phyloP scores from a whole-genome alignment of 37 sponge, comb jelly and placozoan genomes.

The Tethya wilhelma region DNA sequence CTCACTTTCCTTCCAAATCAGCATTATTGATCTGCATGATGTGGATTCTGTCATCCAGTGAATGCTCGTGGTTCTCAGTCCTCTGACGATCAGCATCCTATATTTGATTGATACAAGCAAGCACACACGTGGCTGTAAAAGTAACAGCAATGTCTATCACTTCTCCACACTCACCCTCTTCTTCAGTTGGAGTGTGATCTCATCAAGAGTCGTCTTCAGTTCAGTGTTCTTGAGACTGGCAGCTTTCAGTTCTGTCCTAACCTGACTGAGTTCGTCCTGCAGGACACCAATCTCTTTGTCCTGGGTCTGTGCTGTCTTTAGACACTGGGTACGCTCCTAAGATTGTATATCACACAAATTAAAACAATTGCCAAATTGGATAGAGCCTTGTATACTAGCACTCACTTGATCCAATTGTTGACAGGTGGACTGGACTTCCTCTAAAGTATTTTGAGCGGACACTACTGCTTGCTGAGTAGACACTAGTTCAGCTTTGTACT shows the following conservation, averaged over 20 bases:
- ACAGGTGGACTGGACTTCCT: slow-evolving; percentile 44
- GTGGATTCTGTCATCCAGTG: slow-evolving; percentile 48
- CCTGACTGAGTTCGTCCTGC: slow-evolving; percentile 32
- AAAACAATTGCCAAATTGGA: neutral
- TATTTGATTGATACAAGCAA: neutral
- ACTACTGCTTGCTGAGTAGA: slow-evolving; percentile 16
- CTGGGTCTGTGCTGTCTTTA: slow-evolving; percentile 37
- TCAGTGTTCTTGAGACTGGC: slow-evolving; percentile 55
- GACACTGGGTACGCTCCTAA: slow-evolving; percentile 31
- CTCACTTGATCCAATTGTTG: slow-evolving; percentile 45
- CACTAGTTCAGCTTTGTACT: slow-evolving; percentile 32
- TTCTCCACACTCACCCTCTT: slow-evolving; percentile 39
- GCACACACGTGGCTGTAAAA: neutral
- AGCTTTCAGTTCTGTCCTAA: slow-evolving; percentile 42
- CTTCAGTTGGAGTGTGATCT: slow-evolving; percentile 41
- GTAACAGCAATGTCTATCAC: neutral
- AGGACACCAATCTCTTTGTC: slow-evolving; percentile 46
- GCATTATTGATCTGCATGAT: slow-evolving; percentile 25
- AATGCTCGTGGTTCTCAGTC: slow-evolving; percentile 18
- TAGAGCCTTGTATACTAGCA: slow-evolving; percentile 7
- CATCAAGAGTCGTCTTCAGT: slow-evolving; percentile 54
- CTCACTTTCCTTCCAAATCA: slow-evolving; percentile 61
- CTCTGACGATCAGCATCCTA: slow-evolving; percentile 44
- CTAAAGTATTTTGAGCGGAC: slow-evolving; percentile 6
- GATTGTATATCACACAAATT: too few species aligned